Base-by-base conservation (phyloP, 2,797 vertebrate genomes). In the Lutjanus argentimaculatus region DNA sequence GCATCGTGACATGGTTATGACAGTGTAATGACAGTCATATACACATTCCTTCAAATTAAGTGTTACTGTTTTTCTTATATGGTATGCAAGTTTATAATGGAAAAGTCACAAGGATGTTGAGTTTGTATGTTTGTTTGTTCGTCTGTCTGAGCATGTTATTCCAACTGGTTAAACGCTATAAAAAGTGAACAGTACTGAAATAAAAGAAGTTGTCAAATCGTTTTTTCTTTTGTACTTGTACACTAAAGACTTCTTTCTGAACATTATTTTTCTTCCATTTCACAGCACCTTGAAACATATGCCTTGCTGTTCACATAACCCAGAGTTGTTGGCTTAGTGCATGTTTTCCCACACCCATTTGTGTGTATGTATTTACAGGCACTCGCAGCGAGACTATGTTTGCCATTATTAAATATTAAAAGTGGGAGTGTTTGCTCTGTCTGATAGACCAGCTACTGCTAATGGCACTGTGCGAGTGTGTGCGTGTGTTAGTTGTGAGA, bases 361-460 rank as follows among this genome's bases (percentile, higher is more conserved):
- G 51, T 83, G 69, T 67, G 68, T 75, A 46, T 85, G 84, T 90
- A 70, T 90, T 89, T 79, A 85, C 91, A 82, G 61, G 63, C 64
- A 57, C 62, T 86, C 12, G 17, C 75, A 66, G 55, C 8, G 8
- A 80, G 76, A 77, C 81, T 59, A 21, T 83, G 87, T 89, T 86
- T 86, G 75, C 74, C 16, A 8, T 80, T 75, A 91, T 92, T 79
- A 93, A 94, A 89, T 91, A 93, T 93, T 93, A 77, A 92, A 88
- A 80, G 52, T 77, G 70, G 82, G 74, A 88, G 81, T 88, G 84
- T 91, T 92, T 89, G 84, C 76, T 72, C 78, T 80, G 82, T 85
- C 77, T 88, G 84, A 90, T 86, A 77, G 84, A 88, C 19, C 83
- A 72, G 80, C 85, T 73, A 22, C 75, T 63, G 88, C 88, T 93